Evolutionary conservation across 2,113 vertebrate genomes (phyloP).

Genomic region (Ginglymostoma cirratum): DNA sequence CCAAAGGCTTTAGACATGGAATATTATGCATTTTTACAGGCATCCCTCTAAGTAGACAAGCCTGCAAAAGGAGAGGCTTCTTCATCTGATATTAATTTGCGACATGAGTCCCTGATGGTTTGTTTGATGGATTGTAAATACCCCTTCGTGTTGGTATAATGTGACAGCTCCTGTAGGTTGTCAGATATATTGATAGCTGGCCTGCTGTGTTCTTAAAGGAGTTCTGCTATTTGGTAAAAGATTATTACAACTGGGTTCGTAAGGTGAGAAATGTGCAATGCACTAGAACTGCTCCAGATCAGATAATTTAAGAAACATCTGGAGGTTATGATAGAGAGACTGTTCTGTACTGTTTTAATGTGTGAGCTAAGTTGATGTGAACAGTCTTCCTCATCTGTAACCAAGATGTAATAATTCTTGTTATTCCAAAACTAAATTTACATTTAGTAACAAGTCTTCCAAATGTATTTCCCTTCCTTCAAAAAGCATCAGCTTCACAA

Average conservation of each 20-base stretch:
- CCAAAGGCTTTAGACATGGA: not conserved
- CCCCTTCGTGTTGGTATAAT: not conserved
- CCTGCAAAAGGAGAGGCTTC: not conserved
- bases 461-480: not conserved
- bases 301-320: conserved; percentile 15
- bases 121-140: not conserved
- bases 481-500: not conserved
- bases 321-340: not conserved
- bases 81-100: not conserved
- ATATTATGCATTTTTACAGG: not conserved
- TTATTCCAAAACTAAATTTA: not conserved
- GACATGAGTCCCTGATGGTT: not conserved
- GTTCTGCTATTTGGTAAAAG: not conserved
- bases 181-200: not conserved
- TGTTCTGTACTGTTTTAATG: not conserved
- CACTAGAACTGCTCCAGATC: not conserved
- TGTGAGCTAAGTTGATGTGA: not conserved
- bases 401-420: not conserved
- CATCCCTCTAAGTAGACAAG: not conserved
- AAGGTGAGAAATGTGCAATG: not conserved
- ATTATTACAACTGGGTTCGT: not conserved
- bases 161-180: not conserved
- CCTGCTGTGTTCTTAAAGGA: not conserved
- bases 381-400: not conserved
- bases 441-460: not conserved